Evolutionary conservation across 2,888 invertebrate genomes (phyloP), one percentile per base, ranked within the genome.

Genomic region (Epirrita christyi): DNA sequence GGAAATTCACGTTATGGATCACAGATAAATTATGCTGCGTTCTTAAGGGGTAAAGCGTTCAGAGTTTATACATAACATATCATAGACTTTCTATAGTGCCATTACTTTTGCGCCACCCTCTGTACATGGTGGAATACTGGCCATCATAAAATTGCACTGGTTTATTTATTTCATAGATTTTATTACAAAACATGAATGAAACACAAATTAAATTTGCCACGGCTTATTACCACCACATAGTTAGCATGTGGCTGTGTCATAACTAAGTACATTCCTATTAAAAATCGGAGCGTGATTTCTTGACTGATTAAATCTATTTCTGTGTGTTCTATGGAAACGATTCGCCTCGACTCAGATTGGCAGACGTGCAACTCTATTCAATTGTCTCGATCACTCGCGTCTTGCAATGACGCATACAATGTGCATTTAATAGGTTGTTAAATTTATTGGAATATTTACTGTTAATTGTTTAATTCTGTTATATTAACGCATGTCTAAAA

Each of bases 381-480:
- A 29, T 8, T 48, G 53, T 53, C 27, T 45, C 36, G 28, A 45
- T 15, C 40, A 15, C 10, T 36, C 50, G 41, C 51, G 54, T 52
- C 45, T 29, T 66, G n/a, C n/a, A 71, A 75, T 70, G 75, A 69
- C 70, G 83, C 85, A 83, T 79, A 64, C 68, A 75, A 83, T 77
- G 76, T 89, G 91, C 91, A 91, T 91, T 91, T 91, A 91, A 81
- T 91, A 89, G 86, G 73, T 88, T 89, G 88, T 91, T 91, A 88
- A 84, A 85, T 77, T 64, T 86, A 83, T 80, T 86, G 80, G 78
- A 82, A 87, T 76, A 75, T 89, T 84, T 86, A 89, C 78, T 88
- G 89, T 89, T 88, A 84, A 76, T 85, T 84, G 84, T 88, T 87
- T 83, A 79, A 80, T 81, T 81, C 80, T 82, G 81, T 86, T 86